These are phyloP conservation scores for Andrena trimmerana DNA, from an alignment of 2,888 invertebrate species.

Conservation along the genomic window DNA sequence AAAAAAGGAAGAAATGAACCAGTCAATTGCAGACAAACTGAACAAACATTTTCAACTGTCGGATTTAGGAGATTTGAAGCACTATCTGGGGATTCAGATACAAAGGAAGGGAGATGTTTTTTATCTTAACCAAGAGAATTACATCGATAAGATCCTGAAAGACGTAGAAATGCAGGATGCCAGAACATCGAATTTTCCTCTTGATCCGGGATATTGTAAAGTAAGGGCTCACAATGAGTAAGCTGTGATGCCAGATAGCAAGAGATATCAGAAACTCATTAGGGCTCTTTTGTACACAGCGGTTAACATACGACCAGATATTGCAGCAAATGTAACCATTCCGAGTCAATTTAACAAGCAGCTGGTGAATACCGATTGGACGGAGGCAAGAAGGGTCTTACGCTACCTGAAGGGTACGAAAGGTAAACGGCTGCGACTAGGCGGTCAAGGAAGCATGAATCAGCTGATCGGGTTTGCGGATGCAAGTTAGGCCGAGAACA, in stretches of 20 bases:
- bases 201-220: background rate
- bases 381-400: background rate
- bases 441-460: background rate
- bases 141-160: background rate
- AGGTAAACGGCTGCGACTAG: background rate
- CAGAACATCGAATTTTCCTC: background rate
- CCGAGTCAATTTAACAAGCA: background rate
- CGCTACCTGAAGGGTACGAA: background rate
- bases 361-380: background rate
- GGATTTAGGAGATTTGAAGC: background rate
- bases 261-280: background rate
- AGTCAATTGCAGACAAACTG: background rate
- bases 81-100: background rate
- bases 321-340: background rate
- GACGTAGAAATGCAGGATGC: background rate
- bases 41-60: background rate
- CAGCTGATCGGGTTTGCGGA: background rate
- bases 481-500: conserved; percentile 9
- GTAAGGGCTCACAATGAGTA: background rate
- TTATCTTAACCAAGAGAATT: background rate
- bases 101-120: background rate
- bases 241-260: background rate
- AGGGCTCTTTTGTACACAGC: background rate
- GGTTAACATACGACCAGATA: background rate
- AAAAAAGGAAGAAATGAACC: background rate